Evolutionary conservation across 2,113 vertebrate species (phyloP).

Genomic region (Phaethornis superciliosus): DNA sequence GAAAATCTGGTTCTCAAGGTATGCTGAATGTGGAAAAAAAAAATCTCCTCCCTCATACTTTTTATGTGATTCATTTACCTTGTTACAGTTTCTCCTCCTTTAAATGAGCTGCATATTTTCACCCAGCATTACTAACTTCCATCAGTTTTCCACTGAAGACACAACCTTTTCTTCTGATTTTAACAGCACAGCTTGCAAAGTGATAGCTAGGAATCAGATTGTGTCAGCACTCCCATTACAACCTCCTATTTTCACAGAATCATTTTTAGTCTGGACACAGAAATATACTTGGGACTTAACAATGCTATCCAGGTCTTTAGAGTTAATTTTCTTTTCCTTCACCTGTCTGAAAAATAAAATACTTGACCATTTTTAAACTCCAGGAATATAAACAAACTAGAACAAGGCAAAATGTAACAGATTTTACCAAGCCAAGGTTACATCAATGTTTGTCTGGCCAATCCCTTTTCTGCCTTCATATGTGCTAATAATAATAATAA

Average conservation of each 20-base stretch:
- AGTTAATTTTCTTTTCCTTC: not conserved
- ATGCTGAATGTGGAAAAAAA: conserved; percentile 49
- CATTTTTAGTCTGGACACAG: conserved; percentile 43
- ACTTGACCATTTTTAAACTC: not conserved
- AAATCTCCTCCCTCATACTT: conserved; percentile 39
- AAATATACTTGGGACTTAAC: conserved; percentile 19
- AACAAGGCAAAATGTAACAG: not conserved
- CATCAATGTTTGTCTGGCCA: not conserved
- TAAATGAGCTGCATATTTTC: conserved; percentile 72
- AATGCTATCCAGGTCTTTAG: conserved; percentile 18
- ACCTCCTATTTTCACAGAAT: conserved; percentile 32
- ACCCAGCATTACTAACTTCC: conserved; percentile 61
- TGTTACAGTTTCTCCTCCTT: conserved; percentile 52
- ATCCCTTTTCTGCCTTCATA: not conserved
- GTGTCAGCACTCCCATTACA: conserved; percentile 64
- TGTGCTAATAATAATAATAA: not conserved
- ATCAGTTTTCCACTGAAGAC: conserved; percentile 64
- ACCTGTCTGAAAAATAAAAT: not conserved
- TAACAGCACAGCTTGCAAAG: conserved; percentile 66
- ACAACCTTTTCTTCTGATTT: conserved; percentile 67
- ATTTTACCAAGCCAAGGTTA: not conserved
- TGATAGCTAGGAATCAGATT: conserved; percentile 67
- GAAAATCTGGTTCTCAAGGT: conserved; percentile 75
- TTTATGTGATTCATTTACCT: conserved; percentile 58
- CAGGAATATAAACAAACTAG: not conserved